These are phyloP conservation scores for Champsocephalus gunnari DNA, from an alignment of 2,797 vertebrate species.

Conservation along the genomic window DNA sequence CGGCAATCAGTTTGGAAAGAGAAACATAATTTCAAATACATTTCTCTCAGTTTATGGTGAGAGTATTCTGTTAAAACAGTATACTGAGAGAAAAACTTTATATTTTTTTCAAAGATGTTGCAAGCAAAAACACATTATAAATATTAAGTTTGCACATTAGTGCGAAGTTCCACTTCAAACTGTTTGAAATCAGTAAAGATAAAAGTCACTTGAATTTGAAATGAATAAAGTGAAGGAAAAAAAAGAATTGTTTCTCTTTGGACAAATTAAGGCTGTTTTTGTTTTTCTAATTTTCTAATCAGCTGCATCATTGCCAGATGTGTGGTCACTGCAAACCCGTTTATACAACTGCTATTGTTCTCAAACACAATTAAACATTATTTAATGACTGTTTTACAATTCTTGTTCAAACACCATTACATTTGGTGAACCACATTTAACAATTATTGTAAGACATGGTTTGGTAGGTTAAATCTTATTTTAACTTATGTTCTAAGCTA, in stretches of 20 bases:
- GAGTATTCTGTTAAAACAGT: conserved; percentile 1
- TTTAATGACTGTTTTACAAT: not conserved
- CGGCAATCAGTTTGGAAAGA: conserved; percentile 1
- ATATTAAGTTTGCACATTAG: conserved; percentile 5
- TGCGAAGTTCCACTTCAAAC: conserved; percentile 6
- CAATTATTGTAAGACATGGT: not conserved
- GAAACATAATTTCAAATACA: conserved; percentile 10
- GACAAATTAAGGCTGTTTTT: not conserved
- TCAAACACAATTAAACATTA: not conserved
- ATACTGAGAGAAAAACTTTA: not conserved
- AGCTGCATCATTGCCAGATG: not conserved
- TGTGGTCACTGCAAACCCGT: conserved; percentile 20
- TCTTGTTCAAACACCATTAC: not conserved
- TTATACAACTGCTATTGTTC: not conserved
- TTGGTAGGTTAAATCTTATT: not conserved
- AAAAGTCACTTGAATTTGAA: conserved; percentile 14
- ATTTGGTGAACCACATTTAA: not conserved
- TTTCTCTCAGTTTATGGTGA: conserved; percentile 4
- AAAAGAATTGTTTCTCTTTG: not conserved
- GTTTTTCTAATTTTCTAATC: conserved; percentile 2
- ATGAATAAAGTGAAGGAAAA: not conserved
- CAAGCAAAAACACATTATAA: not conserved
- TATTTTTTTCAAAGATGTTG: not conserved
- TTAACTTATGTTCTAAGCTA: too few species aligned
- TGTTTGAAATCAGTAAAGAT: not conserved